Percentiles rank a stretch among this genome's conserved stretches.
These are phyloP conservation scores for Allolobophora icterica DNA, from an alignment of 2,888 invertebrate genomes.

Conservation along the genomic window DNA sequence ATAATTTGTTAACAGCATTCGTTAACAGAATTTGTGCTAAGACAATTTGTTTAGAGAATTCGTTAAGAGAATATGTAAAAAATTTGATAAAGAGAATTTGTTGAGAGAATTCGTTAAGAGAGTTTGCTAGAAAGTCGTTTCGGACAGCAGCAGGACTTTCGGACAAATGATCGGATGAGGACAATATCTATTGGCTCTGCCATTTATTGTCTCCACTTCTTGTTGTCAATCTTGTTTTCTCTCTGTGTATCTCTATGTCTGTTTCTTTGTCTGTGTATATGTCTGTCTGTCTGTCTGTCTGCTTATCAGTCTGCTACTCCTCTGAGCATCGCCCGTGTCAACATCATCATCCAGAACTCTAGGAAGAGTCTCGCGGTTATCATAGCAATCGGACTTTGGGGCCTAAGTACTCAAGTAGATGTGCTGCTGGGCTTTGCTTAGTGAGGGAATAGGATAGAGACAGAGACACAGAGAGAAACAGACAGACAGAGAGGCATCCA, in stretches of 20 bases:
- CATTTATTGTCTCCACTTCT: background rate
- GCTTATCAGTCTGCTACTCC: background rate
- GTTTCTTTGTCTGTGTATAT: background rate
- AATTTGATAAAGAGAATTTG: no score
- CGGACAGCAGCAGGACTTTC: no score
- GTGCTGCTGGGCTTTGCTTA: background rate
- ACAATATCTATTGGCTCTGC: background rate
- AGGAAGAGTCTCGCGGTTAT: background rate
- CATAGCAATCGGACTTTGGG: background rate
- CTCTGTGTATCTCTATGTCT: background rate
- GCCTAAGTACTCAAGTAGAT: background rate
- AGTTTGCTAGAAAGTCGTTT: no score
- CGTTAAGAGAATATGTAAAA: no score
- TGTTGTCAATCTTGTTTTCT: background rate
- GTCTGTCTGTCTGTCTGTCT: background rate
- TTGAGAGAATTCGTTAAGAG: no score
- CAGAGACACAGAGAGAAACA: background rate
- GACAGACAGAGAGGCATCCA: no score
- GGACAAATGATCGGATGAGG: no score
- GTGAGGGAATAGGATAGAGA: background rate
- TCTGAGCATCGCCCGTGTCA: background rate
- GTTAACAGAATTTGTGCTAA: no score
- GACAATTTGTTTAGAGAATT: no score
- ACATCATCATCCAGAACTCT: background rate
- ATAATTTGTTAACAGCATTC: no score